phyloP scores from a whole-genome alignment of 1,140 invertebrate genomes.

The Helicoverpa armigera region DNA sequence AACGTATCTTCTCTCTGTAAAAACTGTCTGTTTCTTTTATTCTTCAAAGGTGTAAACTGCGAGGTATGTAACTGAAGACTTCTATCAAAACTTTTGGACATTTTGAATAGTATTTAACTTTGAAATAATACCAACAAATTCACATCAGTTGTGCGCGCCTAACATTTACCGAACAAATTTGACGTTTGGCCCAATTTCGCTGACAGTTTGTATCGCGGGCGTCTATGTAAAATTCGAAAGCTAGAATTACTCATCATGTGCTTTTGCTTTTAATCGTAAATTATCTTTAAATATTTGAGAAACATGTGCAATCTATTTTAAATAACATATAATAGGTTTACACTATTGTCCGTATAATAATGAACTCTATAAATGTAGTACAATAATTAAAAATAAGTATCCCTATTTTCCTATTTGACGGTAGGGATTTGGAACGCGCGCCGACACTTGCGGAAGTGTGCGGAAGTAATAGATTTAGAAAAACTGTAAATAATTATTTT shows the following conservation, averaged over 20 bases:
- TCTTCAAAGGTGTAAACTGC: slow-evolving; percentile 73
- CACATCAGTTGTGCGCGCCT: slow-evolving; percentile 23
- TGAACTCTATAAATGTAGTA: background rate
- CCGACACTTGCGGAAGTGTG: background rate
- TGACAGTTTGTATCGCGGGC: background rate
- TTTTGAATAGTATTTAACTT: slow-evolving; percentile 37
- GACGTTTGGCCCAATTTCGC: background rate
- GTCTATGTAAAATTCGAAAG: too few species aligned
- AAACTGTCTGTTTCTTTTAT: slow-evolving; percentile 70
- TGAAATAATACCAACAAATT: slow-evolving; percentile 1
- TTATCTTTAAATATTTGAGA: too few species aligned
- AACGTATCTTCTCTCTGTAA: slow-evolving; percentile 76
- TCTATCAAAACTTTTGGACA: slow-evolving; percentile 71
- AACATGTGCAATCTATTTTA: too few species aligned
- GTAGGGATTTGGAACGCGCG: too few species aligned
- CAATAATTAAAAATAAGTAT: background rate
- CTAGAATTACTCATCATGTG: too few species aligned
- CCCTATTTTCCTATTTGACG: too few species aligned
- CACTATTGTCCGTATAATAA: too few species aligned
- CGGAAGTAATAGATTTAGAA: background rate
- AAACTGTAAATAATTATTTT: background rate
- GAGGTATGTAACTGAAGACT: slow-evolving; percentile 70
- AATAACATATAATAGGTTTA: too few species aligned
- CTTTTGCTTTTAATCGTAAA: too few species aligned
- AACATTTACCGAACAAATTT: slow-evolving; percentile 8